Conservation (phyloP, 2,797 vertebrate species). For the Crocidura indochinensis region DNA sequence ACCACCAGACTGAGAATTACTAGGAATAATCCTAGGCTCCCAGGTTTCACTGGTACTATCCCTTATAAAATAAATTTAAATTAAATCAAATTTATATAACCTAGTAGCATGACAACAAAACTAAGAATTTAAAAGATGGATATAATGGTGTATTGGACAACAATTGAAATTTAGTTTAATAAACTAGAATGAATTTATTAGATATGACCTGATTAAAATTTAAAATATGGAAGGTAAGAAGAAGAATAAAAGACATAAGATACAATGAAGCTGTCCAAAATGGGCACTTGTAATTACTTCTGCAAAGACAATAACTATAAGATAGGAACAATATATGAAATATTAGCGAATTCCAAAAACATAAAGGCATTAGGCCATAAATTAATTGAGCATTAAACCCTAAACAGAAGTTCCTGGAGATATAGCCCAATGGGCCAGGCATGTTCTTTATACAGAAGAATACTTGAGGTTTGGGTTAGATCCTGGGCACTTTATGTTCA, state of each 20-base stretch:
- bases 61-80: too few species aligned
- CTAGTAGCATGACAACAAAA: conserved; percentile 8
- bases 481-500: too few species aligned
- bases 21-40: too few species aligned
- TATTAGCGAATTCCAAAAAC: conserved; percentile 35
- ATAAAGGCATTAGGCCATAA: conserved; percentile 56
- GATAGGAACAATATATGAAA: conserved; percentile 43
- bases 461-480: too few species aligned
- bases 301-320: conserved; percentile 30
- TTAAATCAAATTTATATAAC: conserved; percentile 17
- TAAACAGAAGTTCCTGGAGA: not conserved
- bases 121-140: not conserved
- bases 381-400: conserved; percentile 38
- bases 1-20: too few species aligned
- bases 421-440: too few species aligned
- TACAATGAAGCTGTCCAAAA: not conserved
- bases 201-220: not conserved
- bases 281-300: not conserved
- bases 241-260: not conserved
- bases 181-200: conserved; percentile 12
- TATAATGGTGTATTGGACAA: not conserved
- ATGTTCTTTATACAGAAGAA: too few species aligned
- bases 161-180: conserved; percentile 6
- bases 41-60: too few species aligned
- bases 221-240: not conserved